These are phyloP conservation scores for Anodontia alba DNA, from an alignment of 2,888 invertebrate genomes.

Conservation along the genomic window DNA sequence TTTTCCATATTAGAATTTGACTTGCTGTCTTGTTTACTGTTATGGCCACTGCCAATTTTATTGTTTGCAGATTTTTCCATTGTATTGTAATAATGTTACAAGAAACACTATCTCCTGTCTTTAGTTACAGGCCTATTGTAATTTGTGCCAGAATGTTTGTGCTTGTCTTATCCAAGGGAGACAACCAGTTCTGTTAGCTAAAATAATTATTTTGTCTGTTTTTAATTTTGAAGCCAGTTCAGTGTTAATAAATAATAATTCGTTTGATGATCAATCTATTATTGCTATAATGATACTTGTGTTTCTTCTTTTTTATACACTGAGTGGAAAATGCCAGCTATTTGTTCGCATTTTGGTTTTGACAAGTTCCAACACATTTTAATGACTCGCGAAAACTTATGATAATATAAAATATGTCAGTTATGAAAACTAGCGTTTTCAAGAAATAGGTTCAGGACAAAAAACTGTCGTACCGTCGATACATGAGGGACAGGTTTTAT, in stretches of 20 bases:
- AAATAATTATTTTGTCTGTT: no score
- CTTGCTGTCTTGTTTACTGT: slow-evolving; percentile 5
- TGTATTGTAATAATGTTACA: slow-evolving; percentile 21
- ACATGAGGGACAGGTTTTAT: neutral
- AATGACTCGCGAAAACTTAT: neutral
- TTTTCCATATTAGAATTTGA: slow-evolving; percentile 37
- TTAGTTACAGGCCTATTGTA: slow-evolving; percentile 4
- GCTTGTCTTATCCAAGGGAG: neutral
- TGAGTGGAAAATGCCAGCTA: no score
- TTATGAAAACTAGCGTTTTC: no score
- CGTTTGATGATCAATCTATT: no score
- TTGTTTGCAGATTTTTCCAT: slow-evolving; percentile 55
- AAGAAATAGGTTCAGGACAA: neutral
- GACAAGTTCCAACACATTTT: neutral
- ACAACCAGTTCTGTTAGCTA: neutral
- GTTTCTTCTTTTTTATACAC: no score
- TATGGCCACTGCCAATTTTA: slow-evolving; percentile 13
- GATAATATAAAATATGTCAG: neutral
- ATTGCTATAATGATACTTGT: no score
- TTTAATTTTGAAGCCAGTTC: no score
- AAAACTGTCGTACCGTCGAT: neutral
- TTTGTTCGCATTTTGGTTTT: no score
- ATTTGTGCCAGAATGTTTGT: neutral
- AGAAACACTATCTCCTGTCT: slow-evolving; percentile 3
- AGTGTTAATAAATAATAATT: no score